Conservation (phyloP, 2,113 vertebrate species). For the Pseudolaguvia tuberculata region DNA sequence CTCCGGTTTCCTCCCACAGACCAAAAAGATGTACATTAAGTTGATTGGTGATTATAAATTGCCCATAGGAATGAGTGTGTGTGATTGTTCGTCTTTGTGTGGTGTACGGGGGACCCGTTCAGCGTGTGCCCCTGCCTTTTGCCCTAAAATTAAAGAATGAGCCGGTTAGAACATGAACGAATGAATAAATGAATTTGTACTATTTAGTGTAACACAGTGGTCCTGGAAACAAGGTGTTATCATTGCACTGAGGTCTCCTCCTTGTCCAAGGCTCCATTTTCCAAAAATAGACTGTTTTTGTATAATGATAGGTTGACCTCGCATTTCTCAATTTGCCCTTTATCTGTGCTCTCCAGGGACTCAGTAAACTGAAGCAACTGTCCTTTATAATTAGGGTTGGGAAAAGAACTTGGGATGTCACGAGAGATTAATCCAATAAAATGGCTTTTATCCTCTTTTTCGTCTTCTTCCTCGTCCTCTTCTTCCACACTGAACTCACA, state of each 20-base stretch:
- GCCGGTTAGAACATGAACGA: too few relatives aligned
- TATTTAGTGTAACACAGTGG: neutral
- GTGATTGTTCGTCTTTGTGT: too few relatives aligned
- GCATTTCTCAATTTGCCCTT: conserved; percentile 6
- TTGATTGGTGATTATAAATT: too few relatives aligned
- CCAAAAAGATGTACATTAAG: too few relatives aligned
- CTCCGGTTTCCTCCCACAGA: too few relatives aligned
- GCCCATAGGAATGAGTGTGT: too few relatives aligned
- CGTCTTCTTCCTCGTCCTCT: conserved; percentile 24
- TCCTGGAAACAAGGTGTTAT: neutral
- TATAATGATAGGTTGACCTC: conserved; percentile 31
- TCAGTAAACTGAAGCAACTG: conserved; percentile 26
- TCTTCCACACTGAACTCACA: conserved; percentile 8
- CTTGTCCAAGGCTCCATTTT: conserved; percentile 23
- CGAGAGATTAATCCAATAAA: conserved; percentile 8
- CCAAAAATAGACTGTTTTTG: conserved; percentile 40
- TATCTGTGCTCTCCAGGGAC: neutral
- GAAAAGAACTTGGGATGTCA: conserved; percentile 17
- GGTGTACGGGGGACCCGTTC: too few relatives aligned
- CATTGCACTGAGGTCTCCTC: conserved; percentile 20
- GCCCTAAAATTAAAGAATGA: too few relatives aligned
- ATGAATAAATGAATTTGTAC: neutral
- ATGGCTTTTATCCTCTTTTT: neutral
- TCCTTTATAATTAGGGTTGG: conserved; percentile 47
- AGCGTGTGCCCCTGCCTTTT: too few relatives aligned